These are phyloP conservation scores for Caenorhabditis briggsae DNA, from an alignment of 1,140 invertebrate species.

Conservation along the genomic window DNA sequence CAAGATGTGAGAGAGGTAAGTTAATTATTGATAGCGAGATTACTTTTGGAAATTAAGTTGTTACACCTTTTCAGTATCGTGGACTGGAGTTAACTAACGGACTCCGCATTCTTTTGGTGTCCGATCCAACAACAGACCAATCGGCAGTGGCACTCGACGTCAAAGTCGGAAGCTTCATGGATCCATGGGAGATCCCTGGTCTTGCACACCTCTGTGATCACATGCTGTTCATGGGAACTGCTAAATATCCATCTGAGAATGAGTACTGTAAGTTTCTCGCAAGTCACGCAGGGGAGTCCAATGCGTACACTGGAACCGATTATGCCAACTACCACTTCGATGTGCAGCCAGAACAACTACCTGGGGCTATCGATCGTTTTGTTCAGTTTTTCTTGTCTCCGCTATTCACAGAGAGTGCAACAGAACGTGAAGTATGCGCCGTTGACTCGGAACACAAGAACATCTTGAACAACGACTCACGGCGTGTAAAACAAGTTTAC, in stretches of 20 bases:
- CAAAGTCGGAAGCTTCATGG: conserved; percentile 84
- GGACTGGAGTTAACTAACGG: conserved; percentile 88
- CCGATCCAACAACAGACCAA: conserved; percentile 86
- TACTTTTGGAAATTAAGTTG: background rate
- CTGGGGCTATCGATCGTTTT: conserved; percentile 82
- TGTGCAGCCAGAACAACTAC: conserved; percentile 86
- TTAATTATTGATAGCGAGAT: too few species aligned
- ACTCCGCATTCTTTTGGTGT: conserved; percentile 88
- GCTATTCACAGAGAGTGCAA: conserved; percentile 89
- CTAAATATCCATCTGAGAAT: conserved; percentile 91
- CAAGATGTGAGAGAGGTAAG: conserved; percentile 38
- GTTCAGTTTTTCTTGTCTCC: conserved; percentile 94
- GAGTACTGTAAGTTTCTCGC: conserved; percentile 89
- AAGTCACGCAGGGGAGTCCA: conserved; percentile 89
- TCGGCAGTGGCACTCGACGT: conserved; percentile 86
- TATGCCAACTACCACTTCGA: conserved; percentile 96
- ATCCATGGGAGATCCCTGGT: conserved; percentile 89
- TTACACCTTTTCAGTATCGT: conserved; percentile 81
- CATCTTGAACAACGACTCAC: conserved; percentile 88
- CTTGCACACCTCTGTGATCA: conserved; percentile 97
- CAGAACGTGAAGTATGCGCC: conserved; percentile 92
- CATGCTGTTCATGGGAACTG: conserved; percentile 94
- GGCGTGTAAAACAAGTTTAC: conserved; percentile 90
- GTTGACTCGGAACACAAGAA: conserved; percentile 96
- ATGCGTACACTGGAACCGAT: conserved; percentile 90